These are phyloP conservation scores for Lampropteryx suffumata DNA, from an alignment of 2,888 invertebrate species.

Conservation along the genomic window DNA sequence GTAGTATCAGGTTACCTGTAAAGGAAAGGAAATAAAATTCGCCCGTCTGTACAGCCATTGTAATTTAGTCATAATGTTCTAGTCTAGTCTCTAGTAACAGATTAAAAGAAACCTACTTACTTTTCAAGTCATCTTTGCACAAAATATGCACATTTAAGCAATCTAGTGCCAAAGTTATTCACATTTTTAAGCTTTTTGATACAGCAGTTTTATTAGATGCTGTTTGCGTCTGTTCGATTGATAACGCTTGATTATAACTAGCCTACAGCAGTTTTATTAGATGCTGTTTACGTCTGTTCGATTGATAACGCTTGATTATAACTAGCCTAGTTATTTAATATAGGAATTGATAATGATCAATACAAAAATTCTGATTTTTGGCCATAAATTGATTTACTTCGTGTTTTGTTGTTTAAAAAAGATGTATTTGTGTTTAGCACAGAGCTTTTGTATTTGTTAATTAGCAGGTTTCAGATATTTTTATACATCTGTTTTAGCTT, in stretches of 20 bases:
- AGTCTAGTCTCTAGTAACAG: conserved; percentile 23
- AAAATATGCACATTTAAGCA: conserved; percentile 13
- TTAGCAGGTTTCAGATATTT: conserved; percentile 12
- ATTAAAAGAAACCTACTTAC: conserved; percentile 11
- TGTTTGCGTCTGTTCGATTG: neutral
- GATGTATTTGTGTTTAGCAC: conserved; percentile 18
- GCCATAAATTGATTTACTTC: conserved; percentile 8
- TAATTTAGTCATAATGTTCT: conserved; percentile 28
- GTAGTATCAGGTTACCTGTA: no score
- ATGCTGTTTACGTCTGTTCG: neutral
- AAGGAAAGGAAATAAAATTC: neutral
- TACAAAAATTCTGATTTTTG: neutral
- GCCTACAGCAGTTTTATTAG: neutral
- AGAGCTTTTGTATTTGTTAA: conserved; percentile 16
- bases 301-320: no score
- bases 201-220: conserved; percentile 2
- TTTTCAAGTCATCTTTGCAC: conserved; percentile 8
- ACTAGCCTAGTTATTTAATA: neutral
- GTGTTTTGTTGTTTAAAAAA: conserved; percentile 18
- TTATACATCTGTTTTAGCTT: conserved; percentile 4
- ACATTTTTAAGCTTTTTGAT: conserved; percentile 17
- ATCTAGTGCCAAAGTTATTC: conserved; percentile 20
- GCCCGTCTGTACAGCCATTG: conserved; percentile 11
- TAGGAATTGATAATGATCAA: neutral
- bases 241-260: no score